Evolutionary conservation across 2,888 invertebrate genomes (phyloP).

Genomic region (Megamerina dolium): DNA sequence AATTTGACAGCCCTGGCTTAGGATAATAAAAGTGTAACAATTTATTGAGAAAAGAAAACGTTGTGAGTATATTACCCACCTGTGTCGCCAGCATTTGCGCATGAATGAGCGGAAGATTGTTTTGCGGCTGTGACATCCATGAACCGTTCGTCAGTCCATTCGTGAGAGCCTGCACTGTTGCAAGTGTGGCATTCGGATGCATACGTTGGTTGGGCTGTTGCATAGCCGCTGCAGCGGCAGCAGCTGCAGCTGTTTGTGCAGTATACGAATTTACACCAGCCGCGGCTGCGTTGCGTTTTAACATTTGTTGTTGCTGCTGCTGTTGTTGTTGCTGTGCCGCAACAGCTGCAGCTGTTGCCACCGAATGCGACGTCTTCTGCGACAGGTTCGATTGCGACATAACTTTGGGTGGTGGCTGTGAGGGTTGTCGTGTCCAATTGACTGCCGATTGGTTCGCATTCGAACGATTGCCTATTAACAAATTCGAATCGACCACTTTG

Average conservation of each 20-base stretch:
- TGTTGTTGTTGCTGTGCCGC: constrained; percentile 30
- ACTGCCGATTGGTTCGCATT: constrained; percentile 54
- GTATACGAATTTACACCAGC: constrained; percentile 18
- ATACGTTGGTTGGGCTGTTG: constrained; percentile 32
- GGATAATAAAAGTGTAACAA: too few species aligned
- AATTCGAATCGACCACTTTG: constrained; percentile 77
- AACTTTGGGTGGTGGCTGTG: constrained; percentile 59
- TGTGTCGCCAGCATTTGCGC: constrained; percentile 46
- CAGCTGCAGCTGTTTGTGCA: constrained; percentile 33
- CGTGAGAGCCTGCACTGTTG: constrained; percentile 34
- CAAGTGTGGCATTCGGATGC: constrained; percentile 41
- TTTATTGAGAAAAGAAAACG: background rate
- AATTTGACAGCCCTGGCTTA: too few species aligned
- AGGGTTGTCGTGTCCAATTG: constrained; percentile 74
- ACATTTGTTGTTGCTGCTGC: constrained; percentile 34
- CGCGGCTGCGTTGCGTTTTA: constrained; percentile 33
- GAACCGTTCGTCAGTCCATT: background rate
- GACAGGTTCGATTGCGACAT: constrained; percentile 30
- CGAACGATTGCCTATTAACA: constrained; percentile 65
- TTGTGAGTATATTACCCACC: constrained; percentile 21
- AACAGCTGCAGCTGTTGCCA: constrained; percentile 29
- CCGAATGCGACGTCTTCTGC: constrained; percentile 34
- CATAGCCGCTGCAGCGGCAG: constrained; percentile 44
- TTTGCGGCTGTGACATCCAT: constrained; percentile 43
- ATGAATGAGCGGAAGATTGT: constrained; percentile 40